Percentiles rank a stretch among this genome's conserved stretches.
Evolutionary conservation across 2,888 invertebrate species (phyloP).

Genomic region (Oscheius onirici): DNA sequence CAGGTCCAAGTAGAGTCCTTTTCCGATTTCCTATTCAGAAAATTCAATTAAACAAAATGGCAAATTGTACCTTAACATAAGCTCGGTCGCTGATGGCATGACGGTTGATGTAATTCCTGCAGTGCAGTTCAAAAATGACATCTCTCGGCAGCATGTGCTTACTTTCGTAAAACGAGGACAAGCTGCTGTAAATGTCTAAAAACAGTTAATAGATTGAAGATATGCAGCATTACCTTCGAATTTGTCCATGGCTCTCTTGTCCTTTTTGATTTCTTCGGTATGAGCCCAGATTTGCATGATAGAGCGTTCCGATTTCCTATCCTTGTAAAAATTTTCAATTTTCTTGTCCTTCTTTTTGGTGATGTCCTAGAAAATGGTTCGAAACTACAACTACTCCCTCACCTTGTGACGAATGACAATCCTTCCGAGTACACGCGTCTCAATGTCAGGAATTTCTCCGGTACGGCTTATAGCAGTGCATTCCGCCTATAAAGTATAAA

Average conservation of each 20-base stretch:
- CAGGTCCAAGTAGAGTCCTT: conserved; percentile 70
- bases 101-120: conserved; percentile 70
- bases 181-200: conserved; percentile 61
- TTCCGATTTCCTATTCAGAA: conserved; percentile 67
- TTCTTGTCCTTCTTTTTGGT: conserved; percentile 60
- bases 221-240: conserved; percentile 58
- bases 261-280: conserved; percentile 60
- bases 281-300: conserved; percentile 71
- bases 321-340: conserved; percentile 61
- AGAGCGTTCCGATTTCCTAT: conserved; percentile 60
- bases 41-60: not conserved
- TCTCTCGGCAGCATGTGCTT: conserved; percentile 63
- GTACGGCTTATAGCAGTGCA: conserved; percentile 60
- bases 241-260: conserved; percentile 58
- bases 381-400: not conserved
- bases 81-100: conserved; percentile 69
- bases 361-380: conserved; percentile 52
- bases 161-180: conserved; percentile 58
- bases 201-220: not conserved
- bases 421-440: conserved; percentile 67
- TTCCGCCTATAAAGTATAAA: conserved; percentile 52
- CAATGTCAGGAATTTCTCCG: conserved; percentile 57
- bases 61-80: conserved; percentile 56
- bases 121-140: conserved; percentile 69
- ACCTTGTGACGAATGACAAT: conserved; percentile 66